These are phyloP conservation scores for Megalops atlanticus DNA, from an alignment of 2,113 vertebrate genomes.

Conservation along the genomic window DNA sequence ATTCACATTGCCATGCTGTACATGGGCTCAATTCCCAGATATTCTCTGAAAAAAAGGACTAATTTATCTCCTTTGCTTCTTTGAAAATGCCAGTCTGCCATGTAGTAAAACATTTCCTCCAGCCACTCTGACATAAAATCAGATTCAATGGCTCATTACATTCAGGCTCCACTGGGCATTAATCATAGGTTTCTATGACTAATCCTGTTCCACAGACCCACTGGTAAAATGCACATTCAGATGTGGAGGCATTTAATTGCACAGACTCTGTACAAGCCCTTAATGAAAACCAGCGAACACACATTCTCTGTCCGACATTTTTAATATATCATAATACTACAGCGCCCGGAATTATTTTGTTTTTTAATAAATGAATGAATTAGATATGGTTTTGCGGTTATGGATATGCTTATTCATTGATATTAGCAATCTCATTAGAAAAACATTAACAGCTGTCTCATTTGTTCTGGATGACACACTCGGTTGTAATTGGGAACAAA, in stretches of 20 bases:
- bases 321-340: neutral
- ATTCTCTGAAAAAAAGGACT: neutral
- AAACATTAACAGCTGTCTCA: neutral
- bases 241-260: slow-evolving; percentile 26
- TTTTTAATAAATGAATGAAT: slow-evolving; percentile 7
- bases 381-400: neutral
- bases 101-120: slow-evolving; percentile 33
- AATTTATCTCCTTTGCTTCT: neutral
- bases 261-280: neutral
- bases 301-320: neutral
- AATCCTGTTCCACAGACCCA: slow-evolving; percentile 68
- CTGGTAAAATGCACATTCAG: slow-evolving; percentile 26
- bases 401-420: slow-evolving; percentile 2
- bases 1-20: slow-evolving; percentile 2
- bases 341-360: neutral
- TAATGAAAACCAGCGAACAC: slow-evolving; percentile 12
- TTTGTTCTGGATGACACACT: slow-evolving; percentile 4
- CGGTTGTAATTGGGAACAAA: neutral
- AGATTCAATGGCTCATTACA: slow-evolving; percentile 48
- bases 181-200: slow-evolving; percentile 69
- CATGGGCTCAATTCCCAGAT: neutral
- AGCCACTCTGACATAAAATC: slow-evolving; percentile 38
- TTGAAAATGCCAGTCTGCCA: slow-evolving; percentile 12
- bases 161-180: slow-evolving; percentile 60
- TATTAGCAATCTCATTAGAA: slow-evolving; percentile 12